Base-by-base conservation (phyloP, 2,888 invertebrate species). In the Himalopsyche japonica region DNA sequence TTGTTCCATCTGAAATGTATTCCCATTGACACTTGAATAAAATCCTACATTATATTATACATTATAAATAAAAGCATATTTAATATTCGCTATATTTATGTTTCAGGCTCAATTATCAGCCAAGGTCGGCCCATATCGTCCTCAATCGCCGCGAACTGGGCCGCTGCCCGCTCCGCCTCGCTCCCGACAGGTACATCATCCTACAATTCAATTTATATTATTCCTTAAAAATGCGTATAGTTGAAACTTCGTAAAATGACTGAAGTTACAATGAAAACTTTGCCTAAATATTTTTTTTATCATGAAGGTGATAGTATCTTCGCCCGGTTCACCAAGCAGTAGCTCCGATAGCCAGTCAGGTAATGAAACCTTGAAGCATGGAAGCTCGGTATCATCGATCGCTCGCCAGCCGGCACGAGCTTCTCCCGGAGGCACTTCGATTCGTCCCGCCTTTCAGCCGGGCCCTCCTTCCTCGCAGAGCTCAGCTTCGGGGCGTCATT, bases 271-370 rank as follows among this genome's bases (percentile, higher is more conserved):
- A 37, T 37, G 37, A 37, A 34, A 34, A 34, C 6, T 5, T 34
- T 34, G 15, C 15, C 12, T 43, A 43, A 37, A 15, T 15, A 15
- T 7, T 2, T 43, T 43, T 15, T 15, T 43, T 43, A 3, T 10
- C 24, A 81, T 83, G 12, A 91, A 93, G 92, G 93, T 93, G 93
- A 93, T 93, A 93, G 93, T 93, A 88, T 93, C 95, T 89, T 95
- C 96, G 89, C 96, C 96, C 93, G 96, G 95, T 93, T 96, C 96
- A 90, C 96, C 96, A 94, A 96, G 96, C 94, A 96, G 94, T 93
- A 95, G 96, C 92, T 95, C 96, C 89, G 96, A 95, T 89, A 95
- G 95, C 88, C 95, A 95, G 90, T 95, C 95, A 89, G 96, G 96
- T 88, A 95, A 96, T 88, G 96, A 95, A 89, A 95, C 95, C 87